Evolutionary conservation across 1,140 invertebrate genomes (phyloP).

Genomic region (Anoplolepis gracilipes): DNA sequence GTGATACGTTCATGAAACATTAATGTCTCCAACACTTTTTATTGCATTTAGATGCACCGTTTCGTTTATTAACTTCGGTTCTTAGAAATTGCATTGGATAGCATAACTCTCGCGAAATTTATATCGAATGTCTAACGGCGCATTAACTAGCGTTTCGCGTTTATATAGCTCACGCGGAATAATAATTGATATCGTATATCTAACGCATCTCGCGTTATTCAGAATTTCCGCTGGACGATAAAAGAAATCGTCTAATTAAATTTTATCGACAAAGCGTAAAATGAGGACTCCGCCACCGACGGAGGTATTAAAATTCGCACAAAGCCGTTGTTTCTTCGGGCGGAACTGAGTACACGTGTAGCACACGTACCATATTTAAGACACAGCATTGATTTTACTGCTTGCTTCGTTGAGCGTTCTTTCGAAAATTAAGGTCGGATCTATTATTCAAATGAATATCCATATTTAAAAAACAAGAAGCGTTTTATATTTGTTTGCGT

Average conservation of each 20-base stretch:
- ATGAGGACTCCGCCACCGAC: slow-evolving; percentile 42
- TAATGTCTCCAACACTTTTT: background rate
- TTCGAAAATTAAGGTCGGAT: slow-evolving; percentile 21
- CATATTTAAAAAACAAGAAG: slow-evolving; percentile 3
- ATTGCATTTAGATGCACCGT: background rate
- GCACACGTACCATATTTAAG: slow-evolving; percentile 32
- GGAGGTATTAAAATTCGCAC: slow-evolving; percentile 45
- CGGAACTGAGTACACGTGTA: slow-evolving; percentile 39
- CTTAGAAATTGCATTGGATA: slow-evolving; percentile 13
- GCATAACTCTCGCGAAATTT: slow-evolving; percentile 29
- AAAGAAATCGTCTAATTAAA: slow-evolving; percentile 61
- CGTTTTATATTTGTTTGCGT: no score
- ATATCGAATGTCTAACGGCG: slow-evolving; percentile 39
- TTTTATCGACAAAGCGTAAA: slow-evolving; percentile 66
- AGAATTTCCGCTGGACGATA: slow-evolving; percentile 22
- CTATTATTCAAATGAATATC: slow-evolving; percentile 7
- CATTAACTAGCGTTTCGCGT: slow-evolving; percentile 43
- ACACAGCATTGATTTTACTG: slow-evolving; percentile 46
- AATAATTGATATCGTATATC: slow-evolving; percentile 61
- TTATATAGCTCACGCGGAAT: slow-evolving; percentile 24
- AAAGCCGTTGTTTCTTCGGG: slow-evolving; percentile 26
- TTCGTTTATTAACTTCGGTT: slow-evolving; percentile 4
- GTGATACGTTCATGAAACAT: background rate
- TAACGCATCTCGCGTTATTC: slow-evolving; percentile 34
- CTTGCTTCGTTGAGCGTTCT: slow-evolving; percentile 14